Evolutionary conservation across 2,113 vertebrate species (phyloP), one percentile per base, ranked within the genome.

Genomic region (Phrynosoma blainvillii): DNA sequence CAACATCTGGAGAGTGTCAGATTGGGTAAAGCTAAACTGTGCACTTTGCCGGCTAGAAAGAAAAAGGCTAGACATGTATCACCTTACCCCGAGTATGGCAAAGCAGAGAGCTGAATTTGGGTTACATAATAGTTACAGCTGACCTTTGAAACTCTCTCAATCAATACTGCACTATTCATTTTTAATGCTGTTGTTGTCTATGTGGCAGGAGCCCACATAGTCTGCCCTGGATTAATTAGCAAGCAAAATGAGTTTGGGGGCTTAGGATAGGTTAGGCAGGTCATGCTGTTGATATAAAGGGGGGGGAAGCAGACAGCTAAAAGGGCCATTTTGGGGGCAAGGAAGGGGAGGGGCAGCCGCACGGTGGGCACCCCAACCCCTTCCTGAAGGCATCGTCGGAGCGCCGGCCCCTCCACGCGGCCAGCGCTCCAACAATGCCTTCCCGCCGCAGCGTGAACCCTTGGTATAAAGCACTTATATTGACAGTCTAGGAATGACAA

Each of bases 401-500:
- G n/a, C n/a, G n/a, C n/a, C n/a, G n/a, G n/a, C n/a, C n/a, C n/a
- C n/a, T n/a, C n/a, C n/a, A n/a, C n/a, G n/a, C n/a, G n/a, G n/a
- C n/a, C n/a, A n/a, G n/a, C n/a, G n/a, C n/a, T n/a, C n/a, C n/a
- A n/a, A n/a, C n/a, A n/a, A n/a, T n/a, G n/a, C n/a, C n/a, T n/a
- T n/a, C n/a, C n/a, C n/a, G n/a, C n/a, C n/a, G n/a, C n/a, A n/a
- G 62, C 23, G 65, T 32, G 5, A 77, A 21, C 32, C 2, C 40
- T 91, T 85, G 56, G 16, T 16, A 40, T 23, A 23, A 79, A 73
- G 13, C 73, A 25, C 4, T 85, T 84, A 4, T 30, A 84, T 9
- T 23, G 78, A 0, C 62, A 86, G 84, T 16, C 11, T 83, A 82
- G 83, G 62, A 83, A 90, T 42, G 75, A 16, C 70, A 86, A 89